Evolutionary conservation across 1,140 invertebrate genomes (phyloP), one percentile per base, ranked within the genome.

Genomic region (Cecropterus lyciades): DNA sequence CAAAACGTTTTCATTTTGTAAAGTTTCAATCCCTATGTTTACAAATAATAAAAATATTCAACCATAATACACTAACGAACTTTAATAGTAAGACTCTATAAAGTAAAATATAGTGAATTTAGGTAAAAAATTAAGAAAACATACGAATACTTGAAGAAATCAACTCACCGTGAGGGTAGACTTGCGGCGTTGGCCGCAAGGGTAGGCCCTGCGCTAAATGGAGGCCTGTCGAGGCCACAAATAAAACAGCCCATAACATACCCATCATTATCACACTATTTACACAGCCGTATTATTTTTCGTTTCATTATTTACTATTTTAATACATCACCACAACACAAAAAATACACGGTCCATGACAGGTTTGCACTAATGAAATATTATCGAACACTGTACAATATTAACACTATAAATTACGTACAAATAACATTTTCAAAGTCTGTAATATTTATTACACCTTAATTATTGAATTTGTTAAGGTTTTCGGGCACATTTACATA

Each of bases 301-400:
- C 81, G 81, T 88, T 88, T 91, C 86, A 91, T 90, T 90, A 89
- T 90, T 88, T 87, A 85, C 80, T 71, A 77, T 86, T 87, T 85
- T 87, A 83, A 86, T 85, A 89, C 84, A 91, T 89, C 89, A 87
- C 78, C 77, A 87, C 77, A 91, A 90, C 86, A 91, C 87, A 89
- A 87, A 84, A 91, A 90, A 90, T 89, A 85, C 84, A 89, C 85
- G 82, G 86, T 91, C 77, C 85, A 84, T 84, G 87, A 88, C 85
- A 87, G 83, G 73, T 81, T 79, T 80, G 70, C 79, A 84, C 77
- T 81, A 66, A 73, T 69, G 59, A 69, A 77, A 84, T 78, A 69
- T 79, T 80, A 56, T 67, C 64, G 46, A 77, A 70, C 75, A 83
- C 78, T 72, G 72, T 68, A 76, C 68, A 75, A 75, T 81, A 84